phyloP scores from a whole-genome alignment of 2,888 invertebrate genomes.

The Resseliella maxima region DNA sequence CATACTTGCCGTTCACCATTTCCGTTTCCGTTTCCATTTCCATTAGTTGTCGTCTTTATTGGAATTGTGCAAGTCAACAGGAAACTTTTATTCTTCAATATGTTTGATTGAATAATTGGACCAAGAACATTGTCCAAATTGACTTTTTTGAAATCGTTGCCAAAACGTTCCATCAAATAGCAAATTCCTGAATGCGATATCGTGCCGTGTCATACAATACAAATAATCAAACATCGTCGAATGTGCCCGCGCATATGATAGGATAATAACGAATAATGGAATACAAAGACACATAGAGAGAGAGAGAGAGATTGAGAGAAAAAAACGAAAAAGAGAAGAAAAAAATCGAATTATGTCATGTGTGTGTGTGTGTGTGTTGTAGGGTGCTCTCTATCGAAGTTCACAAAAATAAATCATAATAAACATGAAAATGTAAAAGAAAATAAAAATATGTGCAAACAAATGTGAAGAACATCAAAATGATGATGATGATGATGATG shows the following conservation, averaged over 20 bases:
- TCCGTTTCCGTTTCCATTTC: background rate
- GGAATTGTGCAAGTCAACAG: constrained; percentile 72
- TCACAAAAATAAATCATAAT: constrained; percentile 48
- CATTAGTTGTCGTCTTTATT: constrained; percentile 57
- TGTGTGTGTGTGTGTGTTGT: background rate
- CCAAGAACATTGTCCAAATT: constrained; percentile 67
- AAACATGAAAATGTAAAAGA: constrained; percentile 49
- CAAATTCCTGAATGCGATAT: constrained; percentile 61
- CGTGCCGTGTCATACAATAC: constrained; percentile 54
- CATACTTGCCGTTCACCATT: constrained; percentile 58
- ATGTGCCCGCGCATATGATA: background rate
- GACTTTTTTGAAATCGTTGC: constrained; percentile 58
- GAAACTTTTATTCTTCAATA: constrained; percentile 72
- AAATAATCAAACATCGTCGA: constrained; percentile 29
- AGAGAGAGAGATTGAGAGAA: background rate
- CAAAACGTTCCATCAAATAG: constrained; percentile 60
- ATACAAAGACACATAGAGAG: background rate
- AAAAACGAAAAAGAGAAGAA: background rate
- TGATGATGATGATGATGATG: too few species aligned
- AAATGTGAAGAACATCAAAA: background rate
- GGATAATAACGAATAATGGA: background rate
- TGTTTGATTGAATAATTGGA: constrained; percentile 68
- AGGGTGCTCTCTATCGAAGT: background rate
- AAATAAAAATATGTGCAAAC: constrained; percentile 53
- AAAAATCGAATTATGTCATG: background rate